Evolutionary conservation across 2,888 invertebrate genomes (phyloP).

Genomic region (Caenorhabditis sulstoni): DNA sequence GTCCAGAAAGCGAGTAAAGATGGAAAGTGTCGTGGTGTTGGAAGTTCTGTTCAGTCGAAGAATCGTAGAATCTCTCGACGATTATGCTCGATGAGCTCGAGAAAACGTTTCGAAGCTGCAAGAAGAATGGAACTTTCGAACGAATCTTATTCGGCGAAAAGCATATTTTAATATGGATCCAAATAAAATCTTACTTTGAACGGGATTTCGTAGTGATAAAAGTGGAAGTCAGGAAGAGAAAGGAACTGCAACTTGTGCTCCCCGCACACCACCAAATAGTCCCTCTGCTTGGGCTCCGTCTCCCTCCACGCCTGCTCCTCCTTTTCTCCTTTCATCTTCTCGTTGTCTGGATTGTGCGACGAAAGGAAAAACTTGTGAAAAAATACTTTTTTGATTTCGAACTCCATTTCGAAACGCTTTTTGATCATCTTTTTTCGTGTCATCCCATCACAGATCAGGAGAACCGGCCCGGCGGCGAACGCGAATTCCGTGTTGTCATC

Average conservation of each 20-base stretch:
- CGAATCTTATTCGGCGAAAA: no score
- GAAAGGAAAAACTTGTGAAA: slow-evolving; percentile 11
- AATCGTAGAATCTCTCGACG: slow-evolving; percentile 52
- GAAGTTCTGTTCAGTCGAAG: slow-evolving; percentile 39
- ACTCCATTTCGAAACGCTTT: slow-evolving; percentile 29
- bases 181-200: slow-evolving; percentile 69
- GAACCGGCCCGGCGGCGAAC: slow-evolving; percentile 9
- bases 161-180: no score
- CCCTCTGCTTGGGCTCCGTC: slow-evolving; percentile 14
- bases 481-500: slow-evolving; percentile 10
- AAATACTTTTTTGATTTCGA: slow-evolving; percentile 40
- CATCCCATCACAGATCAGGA: slow-evolving; percentile 33
- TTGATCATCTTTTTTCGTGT: neutral
- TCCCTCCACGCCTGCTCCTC: no score
- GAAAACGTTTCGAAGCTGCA: slow-evolving; percentile 54
- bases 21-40: slow-evolving; percentile 58
- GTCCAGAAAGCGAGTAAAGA: slow-evolving; percentile 67
- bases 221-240: slow-evolving; percentile 52
- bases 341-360: slow-evolving; percentile 13
- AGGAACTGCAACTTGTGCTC: slow-evolving; percentile 62
- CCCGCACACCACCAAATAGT: slow-evolving; percentile 67
- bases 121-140: no score
- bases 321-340: neutral
- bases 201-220: slow-evolving; percentile 65
- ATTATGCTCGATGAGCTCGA: slow-evolving; percentile 30